phyloP scores from a whole-genome alignment of 2,113 vertebrate species.

The Plecturocebus donacophilus region DNA sequence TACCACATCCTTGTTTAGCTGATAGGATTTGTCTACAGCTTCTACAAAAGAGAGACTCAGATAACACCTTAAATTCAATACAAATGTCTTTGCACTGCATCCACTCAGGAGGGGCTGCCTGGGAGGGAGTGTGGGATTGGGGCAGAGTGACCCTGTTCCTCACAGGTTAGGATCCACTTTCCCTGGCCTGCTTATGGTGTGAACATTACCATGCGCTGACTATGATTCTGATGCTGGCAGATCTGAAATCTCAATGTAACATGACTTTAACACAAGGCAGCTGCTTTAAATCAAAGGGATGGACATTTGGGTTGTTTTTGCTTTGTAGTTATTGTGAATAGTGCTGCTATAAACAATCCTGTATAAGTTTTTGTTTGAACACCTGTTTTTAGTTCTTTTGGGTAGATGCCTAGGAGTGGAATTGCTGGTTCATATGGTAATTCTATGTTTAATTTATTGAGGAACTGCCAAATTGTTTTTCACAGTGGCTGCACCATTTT shows the following conservation, averaged over 20 bases:
- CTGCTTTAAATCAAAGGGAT: not conserved
- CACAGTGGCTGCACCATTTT: not conserved
- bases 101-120: not conserved
- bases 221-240: not conserved
- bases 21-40: not conserved
- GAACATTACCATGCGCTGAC: too few species aligned
- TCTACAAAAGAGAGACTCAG: not conserved
- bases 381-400: not conserved
- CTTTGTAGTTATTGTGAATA: not conserved
- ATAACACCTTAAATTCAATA: not conserved
- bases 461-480: not conserved
- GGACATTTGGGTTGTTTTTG: not conserved
- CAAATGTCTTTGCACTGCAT: not conserved
- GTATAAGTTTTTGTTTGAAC: not conserved
- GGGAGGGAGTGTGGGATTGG: not conserved
- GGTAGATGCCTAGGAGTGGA: not conserved
- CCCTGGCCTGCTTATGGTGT: not conserved
- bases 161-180: not conserved
- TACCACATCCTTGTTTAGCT: not conserved
- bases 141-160: not conserved
- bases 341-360: not conserved
- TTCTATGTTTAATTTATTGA: not conserved
- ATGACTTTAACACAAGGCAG: not conserved
- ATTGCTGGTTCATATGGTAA: not conserved
- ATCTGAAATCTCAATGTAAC: not conserved